These are phyloP conservation scores for Amphilophus citrinellus DNA, from an alignment of 2,113 vertebrate genomes.

Conservation along the genomic window DNA sequence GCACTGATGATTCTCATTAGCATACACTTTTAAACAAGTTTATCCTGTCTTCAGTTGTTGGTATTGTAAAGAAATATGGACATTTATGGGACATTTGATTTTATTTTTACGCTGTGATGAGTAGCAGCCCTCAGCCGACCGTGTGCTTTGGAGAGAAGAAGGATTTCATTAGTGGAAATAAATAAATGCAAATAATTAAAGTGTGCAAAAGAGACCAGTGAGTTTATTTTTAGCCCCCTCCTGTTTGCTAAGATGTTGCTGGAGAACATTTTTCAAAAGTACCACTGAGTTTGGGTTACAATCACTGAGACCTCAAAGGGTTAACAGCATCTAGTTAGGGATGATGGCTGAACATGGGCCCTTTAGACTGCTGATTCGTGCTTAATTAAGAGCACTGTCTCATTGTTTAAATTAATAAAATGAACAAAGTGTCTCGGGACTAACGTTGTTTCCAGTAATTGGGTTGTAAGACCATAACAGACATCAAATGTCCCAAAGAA, in stretches of 20 bases:
- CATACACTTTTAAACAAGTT: not conserved
- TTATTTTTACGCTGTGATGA: not conserved
- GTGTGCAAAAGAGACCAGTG: not conserved
- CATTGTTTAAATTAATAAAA: not conserved
- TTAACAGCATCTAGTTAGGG: not conserved
- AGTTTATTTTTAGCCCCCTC: not conserved
- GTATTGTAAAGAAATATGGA: not conserved
- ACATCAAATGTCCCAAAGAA: not conserved
- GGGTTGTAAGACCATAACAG: not conserved
- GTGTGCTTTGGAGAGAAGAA: not conserved
- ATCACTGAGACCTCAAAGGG: not conserved
- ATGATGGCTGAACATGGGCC: not conserved
- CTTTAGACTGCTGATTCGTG: not conserved
- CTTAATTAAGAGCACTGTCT: not conserved
- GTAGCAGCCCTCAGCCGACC: fast-evolving
- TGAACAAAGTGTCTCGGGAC: not conserved
- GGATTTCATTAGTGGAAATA: not conserved
- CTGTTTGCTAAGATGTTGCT: not conserved
- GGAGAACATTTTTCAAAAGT: not conserved
- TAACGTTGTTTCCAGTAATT: constrained; percentile 2
- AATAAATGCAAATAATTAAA: not conserved
- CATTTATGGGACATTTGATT: not conserved
- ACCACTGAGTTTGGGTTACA: not conserved
- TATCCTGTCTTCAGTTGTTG: not conserved
- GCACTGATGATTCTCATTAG: not conserved